These are phyloP conservation scores for Galbula dea DNA, from an alignment of 2,113 vertebrate genomes.

Conservation along the genomic window DNA sequence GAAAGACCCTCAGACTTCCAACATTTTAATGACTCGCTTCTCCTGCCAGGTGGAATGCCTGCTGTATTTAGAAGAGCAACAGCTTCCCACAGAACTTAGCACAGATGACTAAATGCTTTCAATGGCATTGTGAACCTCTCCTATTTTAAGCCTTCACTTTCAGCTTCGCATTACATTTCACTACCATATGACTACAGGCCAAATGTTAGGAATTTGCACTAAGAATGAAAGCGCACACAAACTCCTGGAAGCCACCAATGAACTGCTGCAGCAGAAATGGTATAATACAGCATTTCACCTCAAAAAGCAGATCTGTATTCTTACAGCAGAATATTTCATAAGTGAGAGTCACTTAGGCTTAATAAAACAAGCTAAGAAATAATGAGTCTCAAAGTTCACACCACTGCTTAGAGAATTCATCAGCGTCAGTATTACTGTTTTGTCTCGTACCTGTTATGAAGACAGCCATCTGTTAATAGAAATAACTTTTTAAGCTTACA, in stretches of 20 bases:
- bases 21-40: neutral
- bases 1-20: neutral
- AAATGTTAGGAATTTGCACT: neutral
- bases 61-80: constrained; percentile 22
- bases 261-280: neutral
- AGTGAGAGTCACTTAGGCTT: neutral
- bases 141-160: constrained; percentile 40
- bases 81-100: constrained; percentile 29
- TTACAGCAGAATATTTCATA: neutral
- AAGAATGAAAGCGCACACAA: neutral
- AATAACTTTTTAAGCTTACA: neutral
- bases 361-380: neutral
- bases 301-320: neutral
- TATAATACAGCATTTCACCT: neutral
- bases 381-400: neutral
- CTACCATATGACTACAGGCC: neutral
- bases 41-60: neutral
- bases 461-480: neutral
- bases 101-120: constrained; percentile 32
- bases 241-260: neutral
- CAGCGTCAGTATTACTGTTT: neutral
- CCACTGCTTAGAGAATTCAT: neutral
- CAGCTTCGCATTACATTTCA: neutral
- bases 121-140: neutral
- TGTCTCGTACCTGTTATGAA: neutral